A percentile compares a stretch with the other conserved stretches of the same genome.
phyloP scores from a whole-genome alignment of 2,113 vertebrate species.

The Antechinus flavipes region DNA sequence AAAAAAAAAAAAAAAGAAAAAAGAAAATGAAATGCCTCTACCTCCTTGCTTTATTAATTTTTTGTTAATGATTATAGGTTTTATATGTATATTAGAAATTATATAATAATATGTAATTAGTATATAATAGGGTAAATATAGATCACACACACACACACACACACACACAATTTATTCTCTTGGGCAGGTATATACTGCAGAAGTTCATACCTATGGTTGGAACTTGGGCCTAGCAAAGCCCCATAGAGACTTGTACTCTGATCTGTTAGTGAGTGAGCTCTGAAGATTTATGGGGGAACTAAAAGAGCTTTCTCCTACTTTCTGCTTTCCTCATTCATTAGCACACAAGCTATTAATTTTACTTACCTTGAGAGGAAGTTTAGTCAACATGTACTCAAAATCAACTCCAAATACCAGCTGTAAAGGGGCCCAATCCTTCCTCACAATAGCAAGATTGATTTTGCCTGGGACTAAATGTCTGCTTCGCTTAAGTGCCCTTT shows the following conservation, averaged over 20 bases:
- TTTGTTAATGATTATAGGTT: not conserved
- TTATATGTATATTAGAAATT: too few species aligned
- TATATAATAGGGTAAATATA: too few species aligned
- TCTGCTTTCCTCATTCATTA: slow-evolving; percentile 7
- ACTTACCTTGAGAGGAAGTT: not conserved
- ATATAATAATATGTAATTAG: too few species aligned
- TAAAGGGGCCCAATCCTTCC: slow-evolving; percentile 19
- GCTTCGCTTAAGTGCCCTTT: slow-evolving; percentile 64
- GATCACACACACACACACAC: too few species aligned
- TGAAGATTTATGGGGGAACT: accelerated
- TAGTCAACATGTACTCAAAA: slow-evolving; percentile 48
- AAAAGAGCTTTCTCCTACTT: not conserved
- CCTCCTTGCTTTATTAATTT: not conserved
- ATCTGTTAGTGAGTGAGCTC: accelerated
- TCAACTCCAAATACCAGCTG: slow-evolving; percentile 37
- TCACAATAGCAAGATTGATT: slow-evolving; percentile 42
- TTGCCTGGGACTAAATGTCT: slow-evolving; percentile 65
- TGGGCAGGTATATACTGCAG: not conserved
- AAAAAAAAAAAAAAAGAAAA: too few species aligned
- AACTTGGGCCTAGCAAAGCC: not conserved
- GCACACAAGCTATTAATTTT: slow-evolving; percentile 12
- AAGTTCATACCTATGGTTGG: not conserved
- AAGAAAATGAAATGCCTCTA: not conserved
- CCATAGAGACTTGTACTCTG: not conserved
- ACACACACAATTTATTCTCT: not conserved